Evolutionary conservation across 2,113 vertebrate genomes (phyloP).

Genomic region (Ploceus nigricollis): DNA sequence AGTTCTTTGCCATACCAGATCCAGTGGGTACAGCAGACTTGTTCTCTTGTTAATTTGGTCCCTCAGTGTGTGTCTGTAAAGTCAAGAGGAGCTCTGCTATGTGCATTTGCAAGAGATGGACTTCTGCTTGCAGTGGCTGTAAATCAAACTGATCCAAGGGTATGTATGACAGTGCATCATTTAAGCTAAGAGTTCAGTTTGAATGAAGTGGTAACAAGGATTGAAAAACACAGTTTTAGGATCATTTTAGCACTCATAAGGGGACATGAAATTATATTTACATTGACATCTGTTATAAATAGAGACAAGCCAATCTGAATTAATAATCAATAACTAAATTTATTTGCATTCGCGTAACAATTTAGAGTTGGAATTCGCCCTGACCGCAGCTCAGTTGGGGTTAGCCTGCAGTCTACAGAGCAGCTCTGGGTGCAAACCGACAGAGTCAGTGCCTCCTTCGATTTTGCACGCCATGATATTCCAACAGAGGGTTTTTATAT

Average conservation of each 20-base stretch:
- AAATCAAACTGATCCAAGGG: conserved; percentile 91
- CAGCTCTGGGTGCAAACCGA: too few relatives aligned
- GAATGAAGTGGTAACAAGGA: neutral
- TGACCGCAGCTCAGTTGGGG: too few relatives aligned
- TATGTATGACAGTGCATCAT: neutral
- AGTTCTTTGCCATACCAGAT: conserved; percentile 77
- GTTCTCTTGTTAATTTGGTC: conserved; percentile 69
- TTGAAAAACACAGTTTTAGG: neutral
- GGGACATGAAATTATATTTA: neutral
- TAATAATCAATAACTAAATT: too few relatives aligned
- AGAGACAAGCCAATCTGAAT: too few relatives aligned
- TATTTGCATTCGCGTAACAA: too few relatives aligned
- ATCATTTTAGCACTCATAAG: neutral
- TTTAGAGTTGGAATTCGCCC: too few relatives aligned
- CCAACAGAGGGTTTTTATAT: too few relatives aligned
- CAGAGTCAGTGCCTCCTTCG: too few relatives aligned
- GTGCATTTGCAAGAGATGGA: conserved; percentile 86
- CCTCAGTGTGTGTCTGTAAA: conserved; percentile 83
- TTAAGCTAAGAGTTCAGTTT: neutral
- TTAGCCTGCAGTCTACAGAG: too few relatives aligned
- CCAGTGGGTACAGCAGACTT: conserved; percentile 82
- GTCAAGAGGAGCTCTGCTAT: conserved; percentile 86
- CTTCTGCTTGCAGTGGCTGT: conserved; percentile 81
- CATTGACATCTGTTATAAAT: too few relatives aligned
- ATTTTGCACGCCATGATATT: too few relatives aligned